Evolutionary conservation across 2,797 vertebrate species (phyloP).

Genomic region (Rhinichthys osculus): DNA sequence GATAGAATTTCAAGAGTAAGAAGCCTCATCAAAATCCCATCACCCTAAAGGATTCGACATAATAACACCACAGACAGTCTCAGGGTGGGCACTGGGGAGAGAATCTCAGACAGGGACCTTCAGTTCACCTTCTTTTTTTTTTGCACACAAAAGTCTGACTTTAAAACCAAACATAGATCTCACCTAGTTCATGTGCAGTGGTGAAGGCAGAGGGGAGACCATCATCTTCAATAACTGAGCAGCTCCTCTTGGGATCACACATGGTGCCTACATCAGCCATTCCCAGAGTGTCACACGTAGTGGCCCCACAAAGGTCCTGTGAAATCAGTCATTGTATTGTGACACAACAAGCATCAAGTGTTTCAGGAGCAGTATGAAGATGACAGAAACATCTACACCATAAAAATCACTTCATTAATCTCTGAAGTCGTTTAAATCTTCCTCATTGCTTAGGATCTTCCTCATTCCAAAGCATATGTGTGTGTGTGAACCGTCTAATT

Average conservation of each 20-base stretch:
- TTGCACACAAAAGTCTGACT: not conserved
- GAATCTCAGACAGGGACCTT: not conserved
- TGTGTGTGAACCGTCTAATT: not conserved
- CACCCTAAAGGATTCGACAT: not conserved
- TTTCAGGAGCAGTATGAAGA: not conserved
- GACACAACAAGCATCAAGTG: not conserved
- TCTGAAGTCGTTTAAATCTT: not conserved
- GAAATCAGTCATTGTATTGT: conserved; percentile 4
- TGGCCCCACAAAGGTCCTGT: conserved; percentile 96
- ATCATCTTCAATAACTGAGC: conserved; percentile 97
- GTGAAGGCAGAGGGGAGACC: conserved; percentile 97
- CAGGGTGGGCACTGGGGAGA: not conserved
- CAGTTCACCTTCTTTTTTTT: not conserved
- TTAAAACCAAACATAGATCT: conserved; percentile 34
- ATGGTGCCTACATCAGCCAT: conserved; percentile 99
- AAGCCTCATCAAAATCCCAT: conserved; percentile 31
- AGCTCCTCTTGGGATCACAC: conserved; percentile 98
- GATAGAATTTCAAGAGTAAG: conserved; percentile 37
- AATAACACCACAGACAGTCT: conserved; percentile 28
- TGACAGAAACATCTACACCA: not conserved
- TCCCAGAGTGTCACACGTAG: conserved; percentile 96
- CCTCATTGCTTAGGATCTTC: not conserved
- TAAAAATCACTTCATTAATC: not conserved
- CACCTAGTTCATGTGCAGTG: conserved; percentile 96
- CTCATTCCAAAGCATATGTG: not conserved